These are phyloP conservation scores for Ostrea edulis DNA, from an alignment of 1,140 invertebrate species.

Conservation along the genomic window DNA sequence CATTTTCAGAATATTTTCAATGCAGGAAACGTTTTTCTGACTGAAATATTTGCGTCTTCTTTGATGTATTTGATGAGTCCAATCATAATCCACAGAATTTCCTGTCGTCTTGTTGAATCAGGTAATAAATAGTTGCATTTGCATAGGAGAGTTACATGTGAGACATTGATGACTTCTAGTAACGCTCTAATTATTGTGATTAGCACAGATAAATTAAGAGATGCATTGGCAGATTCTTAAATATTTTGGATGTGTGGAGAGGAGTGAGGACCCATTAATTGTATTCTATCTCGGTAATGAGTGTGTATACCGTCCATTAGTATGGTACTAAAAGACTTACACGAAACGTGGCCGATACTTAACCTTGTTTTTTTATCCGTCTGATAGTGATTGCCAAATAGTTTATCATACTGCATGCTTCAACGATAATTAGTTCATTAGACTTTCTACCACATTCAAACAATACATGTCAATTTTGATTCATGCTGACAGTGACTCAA, in stretches of 20 bases:
- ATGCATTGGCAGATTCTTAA: neutral
- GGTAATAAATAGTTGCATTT: too few species aligned
- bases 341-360: neutral
- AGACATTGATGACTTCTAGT: neutral
- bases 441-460: slow-evolving; percentile 1
- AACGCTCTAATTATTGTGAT: neutral
- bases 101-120: too few species aligned
- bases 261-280: neutral
- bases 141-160: neutral
- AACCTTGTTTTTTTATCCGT: neutral
- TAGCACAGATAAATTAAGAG: neutral
- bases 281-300: neutral
- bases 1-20: too few species aligned
- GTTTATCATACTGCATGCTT: slow-evolving; percentile 13
- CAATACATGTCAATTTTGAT: slow-evolving; percentile 12
- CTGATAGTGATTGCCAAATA: slow-evolving; percentile 3
- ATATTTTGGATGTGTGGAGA: neutral
- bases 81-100: too few species aligned
- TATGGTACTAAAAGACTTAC: neutral
- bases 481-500: neutral
- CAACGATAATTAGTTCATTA: slow-evolving; percentile 33
- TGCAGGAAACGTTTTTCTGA: too few species aligned
- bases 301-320: neutral
- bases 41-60: too few species aligned
- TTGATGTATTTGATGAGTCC: too few species aligned